These are phyloP conservation scores for Heteronetta atricapilla DNA, from an alignment of 2,113 vertebrate genomes.

Conservation along the genomic window DNA sequence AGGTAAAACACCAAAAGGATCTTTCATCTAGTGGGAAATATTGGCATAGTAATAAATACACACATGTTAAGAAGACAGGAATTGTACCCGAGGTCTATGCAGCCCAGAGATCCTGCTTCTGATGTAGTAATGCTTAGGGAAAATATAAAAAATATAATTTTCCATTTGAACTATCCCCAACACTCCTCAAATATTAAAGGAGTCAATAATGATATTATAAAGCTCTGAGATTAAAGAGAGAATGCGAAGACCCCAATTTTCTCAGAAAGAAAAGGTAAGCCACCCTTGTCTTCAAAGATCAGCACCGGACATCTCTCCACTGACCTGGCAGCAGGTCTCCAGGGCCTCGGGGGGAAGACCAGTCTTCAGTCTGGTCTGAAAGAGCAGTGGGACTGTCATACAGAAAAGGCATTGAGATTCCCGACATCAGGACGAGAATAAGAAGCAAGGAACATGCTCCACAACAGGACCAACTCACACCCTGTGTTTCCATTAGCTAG, in stretches of 20 bases:
- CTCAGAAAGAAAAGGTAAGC: background rate
- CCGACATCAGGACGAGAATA: background rate
- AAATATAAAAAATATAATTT: background rate
- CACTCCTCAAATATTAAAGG: background rate
- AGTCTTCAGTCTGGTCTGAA: background rate
- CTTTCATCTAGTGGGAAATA: slow-evolving; percentile 3
- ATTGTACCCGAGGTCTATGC: background rate
- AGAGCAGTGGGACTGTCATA: background rate
- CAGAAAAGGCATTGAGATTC: background rate
- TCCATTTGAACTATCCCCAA: background rate
- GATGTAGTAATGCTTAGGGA: background rate
- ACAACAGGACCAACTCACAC: background rate
- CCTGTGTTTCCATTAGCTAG: background rate
- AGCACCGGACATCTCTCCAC: background rate
- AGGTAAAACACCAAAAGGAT: background rate
- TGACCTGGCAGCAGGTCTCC: background rate
- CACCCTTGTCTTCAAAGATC: background rate
- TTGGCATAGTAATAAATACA: background rate
- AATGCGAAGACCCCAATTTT: background rate
- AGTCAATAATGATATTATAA: background rate
- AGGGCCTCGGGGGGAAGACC: background rate
- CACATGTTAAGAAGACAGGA: background rate
- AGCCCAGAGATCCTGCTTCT: background rate
- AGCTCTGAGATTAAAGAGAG: background rate
- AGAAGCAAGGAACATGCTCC: background rate